Evolutionary conservation across 2,797 vertebrate species (phyloP).

Genomic region (Typhlichthys subterraneus): DNA sequence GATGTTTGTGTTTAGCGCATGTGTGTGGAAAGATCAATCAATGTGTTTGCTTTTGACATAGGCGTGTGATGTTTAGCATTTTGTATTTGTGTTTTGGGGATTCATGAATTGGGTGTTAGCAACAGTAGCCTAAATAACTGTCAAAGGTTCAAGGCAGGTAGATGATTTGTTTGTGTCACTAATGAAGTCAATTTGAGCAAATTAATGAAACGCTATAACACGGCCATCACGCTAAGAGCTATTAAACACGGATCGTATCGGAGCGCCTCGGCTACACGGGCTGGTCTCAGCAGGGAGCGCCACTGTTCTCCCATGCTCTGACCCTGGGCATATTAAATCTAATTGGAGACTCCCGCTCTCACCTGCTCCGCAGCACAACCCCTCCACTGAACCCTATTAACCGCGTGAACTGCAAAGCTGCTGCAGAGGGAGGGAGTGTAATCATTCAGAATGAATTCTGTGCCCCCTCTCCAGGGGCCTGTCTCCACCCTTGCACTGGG

Average conservation of each 20-base stretch:
- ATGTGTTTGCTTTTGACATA: too few species aligned
- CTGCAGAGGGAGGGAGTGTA: constrained; percentile 25
- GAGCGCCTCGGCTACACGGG: constrained; percentile 13
- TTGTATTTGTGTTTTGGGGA: too few species aligned
- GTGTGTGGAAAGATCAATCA: too few species aligned
- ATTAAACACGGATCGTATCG: constrained; percentile 28
- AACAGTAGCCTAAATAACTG: too few species aligned
- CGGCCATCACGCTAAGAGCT: constrained; percentile 15
- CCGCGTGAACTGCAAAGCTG: constrained; percentile 18
- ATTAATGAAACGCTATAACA: not conserved
- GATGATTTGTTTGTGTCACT: too few species aligned
- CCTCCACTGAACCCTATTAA: constrained; percentile 31
- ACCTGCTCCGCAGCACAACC: constrained; percentile 25
- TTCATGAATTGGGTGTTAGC: too few species aligned
- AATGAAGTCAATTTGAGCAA: not conserved
- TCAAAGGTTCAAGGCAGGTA: too few species aligned
- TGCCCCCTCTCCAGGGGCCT: constrained; percentile 32
- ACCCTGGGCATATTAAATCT: constrained; percentile 64
- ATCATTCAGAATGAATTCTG: constrained; percentile 64
- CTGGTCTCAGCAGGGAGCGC: constrained; percentile 44
- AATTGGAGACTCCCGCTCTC: constrained; percentile 63
- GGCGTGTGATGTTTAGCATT: too few species aligned
- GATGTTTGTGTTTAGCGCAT: too few species aligned
- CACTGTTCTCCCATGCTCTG: constrained; percentile 37
- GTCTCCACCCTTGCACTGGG: not conserved